Evolutionary conservation across 2,797 vertebrate genomes (phyloP), one percentile per base, ranked within the genome.

Genomic region (Serranus cabrilla): DNA sequence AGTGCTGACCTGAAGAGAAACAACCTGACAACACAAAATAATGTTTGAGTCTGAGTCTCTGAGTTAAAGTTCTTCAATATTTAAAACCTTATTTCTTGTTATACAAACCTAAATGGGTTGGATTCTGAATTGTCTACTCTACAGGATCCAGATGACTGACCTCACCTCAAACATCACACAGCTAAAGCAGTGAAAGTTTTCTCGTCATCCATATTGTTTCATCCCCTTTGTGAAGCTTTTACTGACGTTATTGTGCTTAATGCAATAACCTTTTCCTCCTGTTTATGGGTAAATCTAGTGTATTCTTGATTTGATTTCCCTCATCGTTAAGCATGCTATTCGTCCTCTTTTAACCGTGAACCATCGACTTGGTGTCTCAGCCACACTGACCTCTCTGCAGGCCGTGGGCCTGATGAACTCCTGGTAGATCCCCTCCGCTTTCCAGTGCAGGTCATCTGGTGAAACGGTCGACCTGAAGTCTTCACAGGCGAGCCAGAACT

Each of bases 401-500:
- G 97, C 95, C 13, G 94, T 81, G 0, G 92, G 91, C 82, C 94
- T 86, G 77, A 97, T 96, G 86, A 98, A 98, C 77, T 96, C 92
- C 56, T 89, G 86, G 83, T 97, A 98, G 90, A 98, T 97, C 87
- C 93, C 88, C 14, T 84, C 85, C 43, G 96, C 97, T 93, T 94
- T 97, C n/a, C 71, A 88, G 49, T 21, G 67, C 0, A 96, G 93
- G 69, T 95, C 92, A n/a, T 88, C 84, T 0, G 87, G 67, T 23
- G 92, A 94, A 27, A 90, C 87, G 25, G 88, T 94, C 78, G 90
- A 94, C 88, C 94, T 96, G 86, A 96, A 97, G 80, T 97, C 95
- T 69, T 97, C 94, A 0, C 97, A 98, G 23, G 96, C 95, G 39
- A 97, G 89, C 97, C 97, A 98, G 93, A 99, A 98, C 49, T 97